Conservation (phyloP, 2,797 vertebrate genomes). For the Sternotherus odoratus region DNA sequence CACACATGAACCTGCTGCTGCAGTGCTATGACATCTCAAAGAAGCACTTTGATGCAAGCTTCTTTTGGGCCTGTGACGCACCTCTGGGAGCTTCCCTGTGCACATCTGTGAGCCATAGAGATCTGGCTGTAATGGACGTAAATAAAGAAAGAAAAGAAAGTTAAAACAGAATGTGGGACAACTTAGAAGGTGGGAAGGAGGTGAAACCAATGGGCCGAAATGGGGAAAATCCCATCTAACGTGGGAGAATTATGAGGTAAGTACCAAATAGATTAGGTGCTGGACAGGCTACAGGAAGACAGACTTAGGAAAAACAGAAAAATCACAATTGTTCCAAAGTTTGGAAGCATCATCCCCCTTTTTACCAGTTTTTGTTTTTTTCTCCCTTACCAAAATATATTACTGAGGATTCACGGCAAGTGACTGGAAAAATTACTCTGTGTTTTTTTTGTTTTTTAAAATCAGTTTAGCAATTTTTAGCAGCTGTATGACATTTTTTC, state of each 20-base stretch:
- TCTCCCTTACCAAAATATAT: slow-evolving; percentile 55
- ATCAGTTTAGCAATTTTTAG: slow-evolving; percentile 24
- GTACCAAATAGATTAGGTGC: slow-evolving; percentile 62
- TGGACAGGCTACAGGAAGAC: slow-evolving; percentile 74
- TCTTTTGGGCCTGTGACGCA: slow-evolving; percentile 88
- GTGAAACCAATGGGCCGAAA: slow-evolving; percentile 78
- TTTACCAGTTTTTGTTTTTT: slow-evolving; percentile 50
- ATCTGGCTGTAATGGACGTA: slow-evolving; percentile 89
- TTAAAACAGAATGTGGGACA: slow-evolving; percentile 88
- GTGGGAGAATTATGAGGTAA: slow-evolving; percentile 61
- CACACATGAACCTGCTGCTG: slow-evolving; percentile 85
- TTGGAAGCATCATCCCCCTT: slow-evolving; percentile 75
- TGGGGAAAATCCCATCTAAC: slow-evolving; percentile 71
- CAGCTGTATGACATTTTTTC: slow-evolving; percentile 33
- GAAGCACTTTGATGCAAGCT: slow-evolving; percentile 85
- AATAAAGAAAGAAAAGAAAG: slow-evolving; percentile 92
- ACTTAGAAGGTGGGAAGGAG: slow-evolving; percentile 83
- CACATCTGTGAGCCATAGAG: slow-evolving; percentile 89
- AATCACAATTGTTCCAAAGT: slow-evolving; percentile 71
- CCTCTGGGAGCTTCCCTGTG: slow-evolving; percentile 88
- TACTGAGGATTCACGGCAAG: slow-evolving; percentile 46
- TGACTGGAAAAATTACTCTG: slow-evolving; percentile 37
- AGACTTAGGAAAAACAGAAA: slow-evolving; percentile 76
- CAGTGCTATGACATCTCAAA: slow-evolving; percentile 87
- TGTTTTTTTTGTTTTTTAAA: neutral